A percentile compares a stretch with the other conserved stretches of the same genome.
phyloP scores from a whole-genome alignment of 2,888 invertebrate species.

The Epinotia ramella region DNA sequence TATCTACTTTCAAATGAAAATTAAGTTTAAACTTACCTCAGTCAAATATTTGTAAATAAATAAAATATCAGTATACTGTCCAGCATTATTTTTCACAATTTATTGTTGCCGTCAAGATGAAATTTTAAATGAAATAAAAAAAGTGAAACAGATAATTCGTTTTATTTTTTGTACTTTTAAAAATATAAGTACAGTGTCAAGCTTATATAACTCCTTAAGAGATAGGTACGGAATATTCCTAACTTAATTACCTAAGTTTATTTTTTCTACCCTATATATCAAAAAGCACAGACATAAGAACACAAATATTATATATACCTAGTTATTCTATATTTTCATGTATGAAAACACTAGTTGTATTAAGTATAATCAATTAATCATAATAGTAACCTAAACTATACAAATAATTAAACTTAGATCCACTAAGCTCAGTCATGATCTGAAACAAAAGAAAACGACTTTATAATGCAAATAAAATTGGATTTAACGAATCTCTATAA shows the following conservation, averaged over 20 bases:
- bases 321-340: slow-evolving; percentile 1
- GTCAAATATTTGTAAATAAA: slow-evolving; percentile 37
- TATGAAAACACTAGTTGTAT: not conserved
- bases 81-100: slow-evolving; percentile 50
- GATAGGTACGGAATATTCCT: not conserved
- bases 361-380: too few species aligned
- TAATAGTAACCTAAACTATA: not conserved
- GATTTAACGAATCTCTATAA: too few species aligned
- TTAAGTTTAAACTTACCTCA: slow-evolving; percentile 28
- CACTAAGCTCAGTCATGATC: slow-evolving; percentile 63
- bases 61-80: slow-evolving; percentile 27
- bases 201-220: slow-evolving; percentile 21
- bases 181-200: slow-evolving; percentile 7
- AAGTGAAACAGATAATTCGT: slow-evolving; percentile 67
- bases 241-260: not conserved
- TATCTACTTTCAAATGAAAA: slow-evolving; percentile 20
- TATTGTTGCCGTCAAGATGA: slow-evolving; percentile 72
- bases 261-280: not conserved
- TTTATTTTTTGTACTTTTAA: slow-evolving; percentile 63
- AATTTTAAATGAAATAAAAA: slow-evolving; percentile 75
- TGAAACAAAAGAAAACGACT: slow-evolving; percentile 56
- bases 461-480: not conserved
- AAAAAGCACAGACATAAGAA: slow-evolving; percentile 1
- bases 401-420: slow-evolving; percentile 10
- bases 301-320: too few species aligned